Evolutionary conservation across 2,113 vertebrate species (phyloP).

Genomic region (Dermatemys mawii): DNA sequence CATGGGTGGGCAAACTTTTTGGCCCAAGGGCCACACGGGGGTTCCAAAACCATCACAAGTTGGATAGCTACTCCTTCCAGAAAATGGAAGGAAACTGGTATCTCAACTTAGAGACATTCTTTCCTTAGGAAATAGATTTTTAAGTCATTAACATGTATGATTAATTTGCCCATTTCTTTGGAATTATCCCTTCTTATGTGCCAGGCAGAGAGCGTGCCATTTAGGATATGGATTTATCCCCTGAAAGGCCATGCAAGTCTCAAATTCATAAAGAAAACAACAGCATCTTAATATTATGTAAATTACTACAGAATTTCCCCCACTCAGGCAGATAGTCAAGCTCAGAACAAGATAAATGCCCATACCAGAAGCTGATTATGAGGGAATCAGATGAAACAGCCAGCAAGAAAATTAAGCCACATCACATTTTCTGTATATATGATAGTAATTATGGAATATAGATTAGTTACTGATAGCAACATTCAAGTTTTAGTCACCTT

Average conservation of each 20-base stretch:
- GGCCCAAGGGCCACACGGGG: too few species aligned
- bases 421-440: fast-evolving
- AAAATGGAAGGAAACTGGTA: background rate
- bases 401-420: fast-evolving
- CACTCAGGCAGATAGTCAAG: background rate
- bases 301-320: fast-evolving
- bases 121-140: background rate
- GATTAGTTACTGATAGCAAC: fast-evolving
- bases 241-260: fast-evolving
- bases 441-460: fast-evolving
- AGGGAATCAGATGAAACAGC: background rate
- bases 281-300: fast-evolving
- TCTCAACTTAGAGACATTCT: fast-evolving
- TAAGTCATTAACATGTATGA: fast-evolving
- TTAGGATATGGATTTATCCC: fast-evolving
- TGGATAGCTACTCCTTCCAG: fast-evolving
- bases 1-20: too few species aligned
- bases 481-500: fast-evolving
- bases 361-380: fast-evolving
- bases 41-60: fast-evolving
- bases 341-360: fast-evolving
- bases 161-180: background rate
- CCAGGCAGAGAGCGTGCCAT: background rate
- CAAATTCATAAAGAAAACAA: fast-evolving
- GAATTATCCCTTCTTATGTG: fast-evolving